Conservation (phyloP, 2,888 invertebrate genomes). For the Rhamphomyia laevipes region DNA sequence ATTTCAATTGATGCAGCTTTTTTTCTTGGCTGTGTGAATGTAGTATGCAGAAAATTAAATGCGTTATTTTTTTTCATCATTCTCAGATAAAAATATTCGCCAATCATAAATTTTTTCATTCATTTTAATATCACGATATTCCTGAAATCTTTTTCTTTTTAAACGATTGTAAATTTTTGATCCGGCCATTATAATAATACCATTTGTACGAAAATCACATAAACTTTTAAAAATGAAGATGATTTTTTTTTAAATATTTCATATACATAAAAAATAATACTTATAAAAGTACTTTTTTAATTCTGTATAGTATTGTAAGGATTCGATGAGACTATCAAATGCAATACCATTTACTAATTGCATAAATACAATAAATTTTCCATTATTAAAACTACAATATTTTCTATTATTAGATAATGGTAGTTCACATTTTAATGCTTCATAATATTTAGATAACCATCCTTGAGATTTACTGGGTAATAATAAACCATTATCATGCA, state of each 20-base stretch:
- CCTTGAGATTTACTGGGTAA: slow-evolving; percentile 55
- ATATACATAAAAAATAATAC: slow-evolving; percentile 20
- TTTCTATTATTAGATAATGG: slow-evolving; percentile 9
- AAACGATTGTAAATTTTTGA: slow-evolving; percentile 54
- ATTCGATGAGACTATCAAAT: slow-evolving; percentile 67
- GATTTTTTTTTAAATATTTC: not conserved
- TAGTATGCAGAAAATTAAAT: slow-evolving; percentile 9
- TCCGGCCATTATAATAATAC: slow-evolving; percentile 53
- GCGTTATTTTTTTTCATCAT: slow-evolving; percentile 18
- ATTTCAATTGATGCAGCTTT: slow-evolving; percentile 36
- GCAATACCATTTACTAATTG: slow-evolving; percentile 60
- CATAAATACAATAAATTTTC: slow-evolving; percentile 54
- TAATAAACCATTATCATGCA: slow-evolving; percentile 69
- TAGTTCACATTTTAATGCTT: slow-evolving; percentile 44
- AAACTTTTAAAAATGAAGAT: slow-evolving; percentile 34
- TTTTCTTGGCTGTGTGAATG: slow-evolving; percentile 21
- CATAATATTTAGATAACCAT: slow-evolving; percentile 58
- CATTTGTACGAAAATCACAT: slow-evolving; percentile 55
- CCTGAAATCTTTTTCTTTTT: slow-evolving; percentile 39
- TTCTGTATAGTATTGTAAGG: slow-evolving; percentile 58
- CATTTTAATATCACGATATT: slow-evolving; percentile 20
- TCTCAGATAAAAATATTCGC: slow-evolving; percentile 26
- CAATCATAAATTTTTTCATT: slow-evolving; percentile 19
- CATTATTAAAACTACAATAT: slow-evolving; percentile 31
- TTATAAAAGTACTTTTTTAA: slow-evolving; percentile 47